Percentiles rank a stretch among this genome's conserved stretches.
Conservation (phyloP, 2,797 vertebrate genomes). For the Melopsittacus undulatus region DNA sequence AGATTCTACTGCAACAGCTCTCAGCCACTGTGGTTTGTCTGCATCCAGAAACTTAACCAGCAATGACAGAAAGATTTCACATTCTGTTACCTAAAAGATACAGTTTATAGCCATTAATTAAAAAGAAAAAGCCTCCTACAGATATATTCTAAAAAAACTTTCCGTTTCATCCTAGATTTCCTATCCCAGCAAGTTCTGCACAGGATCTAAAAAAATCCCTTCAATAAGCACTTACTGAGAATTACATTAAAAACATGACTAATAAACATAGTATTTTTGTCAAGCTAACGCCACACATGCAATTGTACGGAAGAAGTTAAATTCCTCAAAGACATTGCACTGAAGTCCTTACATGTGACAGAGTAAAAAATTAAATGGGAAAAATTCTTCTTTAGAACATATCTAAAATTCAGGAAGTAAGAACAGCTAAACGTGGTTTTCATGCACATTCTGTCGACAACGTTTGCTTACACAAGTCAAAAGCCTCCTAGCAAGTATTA, state of each 20-base stretch:
- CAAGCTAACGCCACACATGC: neutral
- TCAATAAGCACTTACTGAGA: neutral
- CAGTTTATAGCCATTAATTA: neutral
- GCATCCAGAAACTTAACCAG: constrained; percentile 98
- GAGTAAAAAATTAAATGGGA: neutral
- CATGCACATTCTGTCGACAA: neutral
- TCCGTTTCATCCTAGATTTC: neutral
- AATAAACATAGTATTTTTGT: neutral
- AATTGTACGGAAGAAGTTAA: neutral
- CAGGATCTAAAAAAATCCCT: neutral
- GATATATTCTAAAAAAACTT: neutral
- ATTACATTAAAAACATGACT: neutral
- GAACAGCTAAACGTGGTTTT: neutral
- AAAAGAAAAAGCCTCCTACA: neutral
- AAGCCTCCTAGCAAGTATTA: neutral
- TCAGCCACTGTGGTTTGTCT: constrained; percentile 97
- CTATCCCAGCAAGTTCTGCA: neutral
- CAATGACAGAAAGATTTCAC: constrained; percentile 98
- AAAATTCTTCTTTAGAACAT: neutral
- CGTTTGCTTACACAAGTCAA: neutral
- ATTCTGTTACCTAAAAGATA: constrained; percentile 93
- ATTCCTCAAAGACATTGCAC: neutral
- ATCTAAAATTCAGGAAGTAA: neutral
- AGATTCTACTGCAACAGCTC: constrained; percentile 97
- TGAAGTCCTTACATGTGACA: neutral